phyloP scores from a whole-genome alignment of 2,888 invertebrate species.

The Luffia ferchaultella region DNA sequence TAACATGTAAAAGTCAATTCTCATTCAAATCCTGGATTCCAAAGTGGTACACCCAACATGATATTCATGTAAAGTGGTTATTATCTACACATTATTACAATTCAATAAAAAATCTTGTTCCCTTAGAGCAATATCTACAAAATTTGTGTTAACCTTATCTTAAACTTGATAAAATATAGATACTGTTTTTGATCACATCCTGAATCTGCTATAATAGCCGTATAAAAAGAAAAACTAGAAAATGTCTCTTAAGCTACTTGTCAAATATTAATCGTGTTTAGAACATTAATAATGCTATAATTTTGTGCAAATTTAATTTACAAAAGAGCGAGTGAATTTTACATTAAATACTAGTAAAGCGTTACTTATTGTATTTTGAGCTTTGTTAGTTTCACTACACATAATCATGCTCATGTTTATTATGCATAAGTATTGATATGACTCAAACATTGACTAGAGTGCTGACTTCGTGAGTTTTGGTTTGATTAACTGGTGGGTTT shows the following conservation, averaged over 20 bases:
- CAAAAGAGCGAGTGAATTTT: not conserved
- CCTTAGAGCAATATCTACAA: conserved; percentile 55
- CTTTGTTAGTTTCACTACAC: not conserved
- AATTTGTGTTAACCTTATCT: conserved; percentile 19
- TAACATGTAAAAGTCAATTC: too few species aligned
- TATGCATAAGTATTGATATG: conserved; percentile 38
- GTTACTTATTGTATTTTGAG: conserved; percentile 32
- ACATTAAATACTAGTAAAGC: conserved; percentile 43
- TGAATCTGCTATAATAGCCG: not conserved
- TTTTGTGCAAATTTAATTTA: not conserved
- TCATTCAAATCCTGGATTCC: too few species aligned
- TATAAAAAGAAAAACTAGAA: not conserved
- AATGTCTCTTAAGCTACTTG: not conserved
- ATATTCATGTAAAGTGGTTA: too few species aligned
- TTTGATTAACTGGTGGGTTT: conserved; percentile 51
- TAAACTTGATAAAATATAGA: not conserved
- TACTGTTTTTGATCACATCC: not conserved
- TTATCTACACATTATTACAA: conserved; percentile 4
- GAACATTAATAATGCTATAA: not conserved
- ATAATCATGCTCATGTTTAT: not conserved
- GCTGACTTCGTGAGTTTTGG: not conserved
- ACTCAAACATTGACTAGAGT: conserved; percentile 50
- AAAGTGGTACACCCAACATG: too few species aligned
- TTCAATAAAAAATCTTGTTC: conserved; percentile 30
- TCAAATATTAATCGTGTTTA: not conserved